Conservation (phyloP, 1,140 invertebrate genomes). For the Mercenaria mercenaria region DNA sequence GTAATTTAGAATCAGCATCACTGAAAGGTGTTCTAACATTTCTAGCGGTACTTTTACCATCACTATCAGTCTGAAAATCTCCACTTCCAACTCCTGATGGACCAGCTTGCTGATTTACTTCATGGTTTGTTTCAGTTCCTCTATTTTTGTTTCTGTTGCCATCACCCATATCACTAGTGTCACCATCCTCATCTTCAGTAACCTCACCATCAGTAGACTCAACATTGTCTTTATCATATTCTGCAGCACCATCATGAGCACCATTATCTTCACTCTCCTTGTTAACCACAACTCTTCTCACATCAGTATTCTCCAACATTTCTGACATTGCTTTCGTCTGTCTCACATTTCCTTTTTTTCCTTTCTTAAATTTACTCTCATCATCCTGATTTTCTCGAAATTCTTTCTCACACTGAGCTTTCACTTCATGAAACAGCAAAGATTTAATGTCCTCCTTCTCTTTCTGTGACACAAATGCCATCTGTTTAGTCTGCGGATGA, state of each 20-base stretch:
- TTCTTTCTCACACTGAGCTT: constrained; percentile 27
- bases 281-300: constrained; percentile 31
- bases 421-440: constrained; percentile 38
- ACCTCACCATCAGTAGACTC: neutral
- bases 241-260: constrained; percentile 3
- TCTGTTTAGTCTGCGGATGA: constrained; percentile 62
- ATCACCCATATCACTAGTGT: neutral
- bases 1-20: neutral
- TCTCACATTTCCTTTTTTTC: constrained; percentile 28
- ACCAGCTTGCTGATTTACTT: neutral
- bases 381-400: neutral
- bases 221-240: neutral
- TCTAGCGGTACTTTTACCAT: neutral
- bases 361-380: constrained; percentile 27
- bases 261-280: constrained; percentile 46
- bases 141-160: neutral
- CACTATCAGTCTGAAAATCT: neutral
- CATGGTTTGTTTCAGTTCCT: neutral
- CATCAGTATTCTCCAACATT: constrained; percentile 14
- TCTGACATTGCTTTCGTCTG: constrained; percentile 59
- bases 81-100: neutral
- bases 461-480: constrained; percentile 52
- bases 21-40: neutral
- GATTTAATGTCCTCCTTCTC: constrained; percentile 44
- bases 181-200: neutral